These are phyloP conservation scores for Limnephilus lunatus DNA, from an alignment of 2,888 invertebrate genomes.

Conservation along the genomic window DNA sequence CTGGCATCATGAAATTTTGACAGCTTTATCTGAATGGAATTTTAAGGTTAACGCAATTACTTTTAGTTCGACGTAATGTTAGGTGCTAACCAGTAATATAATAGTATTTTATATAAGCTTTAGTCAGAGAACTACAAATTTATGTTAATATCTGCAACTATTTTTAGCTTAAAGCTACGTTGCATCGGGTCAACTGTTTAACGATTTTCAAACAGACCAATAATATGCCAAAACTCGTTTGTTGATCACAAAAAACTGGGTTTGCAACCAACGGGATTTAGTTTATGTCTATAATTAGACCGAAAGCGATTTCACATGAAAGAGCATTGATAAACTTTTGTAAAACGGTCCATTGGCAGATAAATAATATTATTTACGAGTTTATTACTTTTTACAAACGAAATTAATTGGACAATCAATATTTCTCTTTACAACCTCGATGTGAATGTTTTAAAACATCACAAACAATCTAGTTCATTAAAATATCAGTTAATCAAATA, in stretches of 20 bases:
- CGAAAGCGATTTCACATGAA: not conserved
- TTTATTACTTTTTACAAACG: not conserved
- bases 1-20: not conserved
- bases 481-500: slow-evolving; percentile 21
- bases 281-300: not conserved
- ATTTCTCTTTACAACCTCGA: slow-evolving; percentile 5
- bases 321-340: not conserved
- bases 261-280: not conserved
- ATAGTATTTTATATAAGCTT: not conserved
- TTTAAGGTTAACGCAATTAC: not conserved
- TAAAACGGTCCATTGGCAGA: not conserved
- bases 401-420: not conserved
- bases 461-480: slow-evolving; percentile 2
- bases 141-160: not conserved
- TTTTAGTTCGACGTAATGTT: not conserved
- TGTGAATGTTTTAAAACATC: not conserved
- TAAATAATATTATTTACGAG: not conserved
- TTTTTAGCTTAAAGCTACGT: not conserved
- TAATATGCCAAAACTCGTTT: not conserved
- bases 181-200: not conserved
- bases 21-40: not conserved
- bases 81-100: no score
- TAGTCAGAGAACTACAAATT: not conserved
- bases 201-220: not conserved
- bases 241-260: not conserved